phyloP scores from a whole-genome alignment of 2,888 invertebrate species.

The Lissonota sp. region DNA sequence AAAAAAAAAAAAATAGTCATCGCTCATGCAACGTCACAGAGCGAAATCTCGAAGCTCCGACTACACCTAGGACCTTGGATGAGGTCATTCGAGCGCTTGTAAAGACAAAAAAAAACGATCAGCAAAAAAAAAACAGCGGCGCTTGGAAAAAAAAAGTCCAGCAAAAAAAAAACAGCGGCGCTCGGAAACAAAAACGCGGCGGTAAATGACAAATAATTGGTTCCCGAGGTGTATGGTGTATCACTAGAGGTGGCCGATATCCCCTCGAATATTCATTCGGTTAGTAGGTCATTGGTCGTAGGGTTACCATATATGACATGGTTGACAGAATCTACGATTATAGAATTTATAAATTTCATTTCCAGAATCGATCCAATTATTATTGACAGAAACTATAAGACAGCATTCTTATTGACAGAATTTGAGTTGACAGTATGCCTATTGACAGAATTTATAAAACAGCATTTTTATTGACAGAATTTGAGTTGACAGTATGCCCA shows the following conservation, averaged over 20 bases:
- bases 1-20: slow-evolving; percentile 16
- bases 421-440: too few relatives aligned
- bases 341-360: too few relatives aligned
- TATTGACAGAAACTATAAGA: too few relatives aligned
- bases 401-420: too few relatives aligned
- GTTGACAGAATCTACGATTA: too few relatives aligned
- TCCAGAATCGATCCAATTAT: too few relatives aligned
- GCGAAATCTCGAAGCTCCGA: slow-evolving; percentile 13
- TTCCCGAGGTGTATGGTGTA: neutral
- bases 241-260: neutral
- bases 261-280: neutral
- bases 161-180: neutral
- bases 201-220: slow-evolving; percentile 27
- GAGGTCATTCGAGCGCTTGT: slow-evolving; percentile 13
- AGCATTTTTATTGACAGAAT: too few relatives aligned
- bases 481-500: too few relatives aligned
- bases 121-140: neutral
- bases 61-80: slow-evolving; percentile 22
- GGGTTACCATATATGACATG: too few relatives aligned
- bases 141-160: neutral
- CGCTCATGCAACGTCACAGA: slow-evolving; percentile 16
- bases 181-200: neutral
- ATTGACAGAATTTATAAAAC: too few relatives aligned
- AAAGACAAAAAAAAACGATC: neutral
- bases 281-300: slow-evolving; percentile 1